Base-by-base conservation (phyloP, 2,888 invertebrate species). In the Chrysomela aeneicollis region DNA sequence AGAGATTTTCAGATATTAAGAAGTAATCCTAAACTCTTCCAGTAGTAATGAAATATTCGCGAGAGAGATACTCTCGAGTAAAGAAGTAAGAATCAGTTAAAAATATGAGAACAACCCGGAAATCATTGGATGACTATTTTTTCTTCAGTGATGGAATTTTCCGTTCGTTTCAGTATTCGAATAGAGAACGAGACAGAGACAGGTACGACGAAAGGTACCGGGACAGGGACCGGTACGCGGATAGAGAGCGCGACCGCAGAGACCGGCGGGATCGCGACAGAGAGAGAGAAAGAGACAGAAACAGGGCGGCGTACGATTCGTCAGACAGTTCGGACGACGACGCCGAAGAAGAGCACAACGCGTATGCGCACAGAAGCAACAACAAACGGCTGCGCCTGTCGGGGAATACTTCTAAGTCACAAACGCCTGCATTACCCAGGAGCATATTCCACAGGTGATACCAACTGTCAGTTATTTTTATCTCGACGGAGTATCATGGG, bases 311-410 rank as follows among this genome's bases (percentile, higher is more conserved):
- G 65, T 84, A 83, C 71, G 85, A 85, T 71, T 84, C 85, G 12
- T 84, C 85, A 15, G 89, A 89, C 74, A 89, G 89, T 82, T 89
- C 89, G 9, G 89, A 89, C 66, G 89, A 89, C 75, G 89, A 89
- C 73, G 87, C 86, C 78, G 85, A 86, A 71, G 89, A 89, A 74
- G 87, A 86, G 78, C 85, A 85, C 71, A 86, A 85, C 85, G 87
- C 79, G 79, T 86, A 82, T 82, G 86, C 81, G 72, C 75, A 51
- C 50, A 63, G 68, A 51, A 79, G 72, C 67, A 79, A 72, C 67
- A 79, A 71, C 69, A 88, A 88, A 83, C 82, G 88, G 78, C 82
- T 88, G 77, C 83, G 88, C 80, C 81, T 88, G 70, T 82, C 83
- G 67, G 79, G 81, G 60, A 74, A 71, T 69, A 76, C 78, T 75